Base-by-base conservation (phyloP, 2,888 invertebrate species). In the Argyresthia albistria region DNA sequence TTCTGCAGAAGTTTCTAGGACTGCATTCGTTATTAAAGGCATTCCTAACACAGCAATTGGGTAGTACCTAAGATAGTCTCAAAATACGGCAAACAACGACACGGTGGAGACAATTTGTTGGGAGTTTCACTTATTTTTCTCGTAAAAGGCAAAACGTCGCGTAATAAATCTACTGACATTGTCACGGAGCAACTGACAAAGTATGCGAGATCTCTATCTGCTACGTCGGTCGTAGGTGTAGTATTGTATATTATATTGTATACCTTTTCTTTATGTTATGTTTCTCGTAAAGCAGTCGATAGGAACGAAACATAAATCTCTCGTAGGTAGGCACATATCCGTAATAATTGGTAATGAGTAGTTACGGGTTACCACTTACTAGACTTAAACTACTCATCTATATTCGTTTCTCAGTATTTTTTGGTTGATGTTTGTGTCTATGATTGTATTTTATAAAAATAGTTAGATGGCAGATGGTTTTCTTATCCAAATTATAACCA, bases 291-390 rank as follows among this genome's bases (percentile, higher is more conserved):
- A 25, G 25, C 25, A 25, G 54, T 57, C 53, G 56, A 61, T 60
- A 60, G 55, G 55, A 55, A 52, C 57, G 54, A 55, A 49, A 60
- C 58, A 62, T 69, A 66, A 69, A 67, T 67, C 66, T 63, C 39
- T 50, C 50, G 10, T n/a, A 15, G 43, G 10, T n/a, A 15, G 43
- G 42, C 35, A 58, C 60, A 59, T 62, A 67, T 69, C 67, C 67
- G 64, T 62, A 66, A 67, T 67, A 67, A 67, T 64, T 37, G 43
- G 43, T 51, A 51, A 51, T 45, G 60, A 63, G 62, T 66, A 63
- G 65, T 67, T 67, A 64, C 55, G 58, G 56, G 59, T 62, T 60
- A 60, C 58, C 56, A 25, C 25, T 25, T 4, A 25, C 2, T 6
- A 25, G 25, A 25, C 25, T 25, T 25, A 25, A 25, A 6, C 2